Evolutionary conservation across 2,113 vertebrate genomes (phyloP).

Genomic region (Poeciliopsis turrubarensis): DNA sequence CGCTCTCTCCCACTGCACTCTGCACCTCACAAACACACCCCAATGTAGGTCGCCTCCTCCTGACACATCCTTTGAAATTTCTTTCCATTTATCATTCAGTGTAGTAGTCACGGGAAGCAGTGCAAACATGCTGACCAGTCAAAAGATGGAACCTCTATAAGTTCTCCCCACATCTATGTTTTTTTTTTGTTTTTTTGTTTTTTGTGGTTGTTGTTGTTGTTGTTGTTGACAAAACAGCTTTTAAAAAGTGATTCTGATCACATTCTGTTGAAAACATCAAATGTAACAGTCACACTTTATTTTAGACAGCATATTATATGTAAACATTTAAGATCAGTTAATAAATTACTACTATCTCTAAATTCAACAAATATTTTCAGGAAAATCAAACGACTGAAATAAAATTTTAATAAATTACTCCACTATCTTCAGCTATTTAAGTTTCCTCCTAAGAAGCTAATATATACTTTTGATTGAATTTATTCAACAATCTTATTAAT

Average conservation of each 20-base stretch:
- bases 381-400: conserved; percentile 31
- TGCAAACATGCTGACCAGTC: conserved; percentile 29
- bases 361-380: conserved; percentile 30
- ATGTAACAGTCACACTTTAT: conserved; percentile 58
- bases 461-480: conserved; percentile 7
- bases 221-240: conserved; percentile 14
- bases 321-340: conserved; percentile 46
- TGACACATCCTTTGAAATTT: conserved; percentile 52
- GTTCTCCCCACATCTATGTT: conserved; percentile 9
- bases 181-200: not conserved
- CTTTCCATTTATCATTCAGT: conserved; percentile 55
- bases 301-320: conserved; percentile 48
- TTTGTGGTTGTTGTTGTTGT: too few relatives aligned
- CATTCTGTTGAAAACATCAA: conserved; percentile 44
- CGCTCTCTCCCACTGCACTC: conserved; percentile 53
- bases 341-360: conserved; percentile 36
- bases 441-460: conserved; percentile 11
- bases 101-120: conserved; percentile 36
- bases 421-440: conserved; percentile 29
- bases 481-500: conserved; percentile 13
- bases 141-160: conserved; percentile 33
- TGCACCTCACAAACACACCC: conserved; percentile 49
- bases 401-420: conserved; percentile 35
- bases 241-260: conserved; percentile 34
- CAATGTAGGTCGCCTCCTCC: conserved; percentile 60